Evolutionary conservation across 2,888 invertebrate species (phyloP).

Genomic region (Caenorhabditis sp.): DNA sequence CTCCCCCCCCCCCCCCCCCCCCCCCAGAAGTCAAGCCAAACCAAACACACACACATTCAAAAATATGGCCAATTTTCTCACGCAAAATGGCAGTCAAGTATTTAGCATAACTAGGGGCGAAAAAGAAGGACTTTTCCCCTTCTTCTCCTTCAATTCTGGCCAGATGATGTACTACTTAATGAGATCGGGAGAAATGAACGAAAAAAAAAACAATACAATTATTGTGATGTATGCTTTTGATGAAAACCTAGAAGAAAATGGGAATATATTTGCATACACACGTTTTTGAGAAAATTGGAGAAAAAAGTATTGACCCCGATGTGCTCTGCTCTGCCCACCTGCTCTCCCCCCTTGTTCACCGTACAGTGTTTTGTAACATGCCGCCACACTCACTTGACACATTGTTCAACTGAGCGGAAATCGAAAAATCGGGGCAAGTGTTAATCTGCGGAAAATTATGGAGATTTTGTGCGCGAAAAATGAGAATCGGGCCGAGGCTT

Average conservation of each 20-base stretch:
- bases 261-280: neutral
- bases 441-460: neutral
- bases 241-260: neutral
- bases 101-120: neutral
- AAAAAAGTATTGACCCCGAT: no score
- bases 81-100: neutral
- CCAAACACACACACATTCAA: no score
- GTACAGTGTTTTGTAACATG: neutral
- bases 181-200: neutral
- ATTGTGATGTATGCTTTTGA: neutral
- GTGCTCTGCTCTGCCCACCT: no score
- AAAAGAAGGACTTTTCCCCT: no score
- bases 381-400: neutral
- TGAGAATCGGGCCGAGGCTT: no score
- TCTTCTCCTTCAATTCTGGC: no score
- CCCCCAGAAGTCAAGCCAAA: no score
- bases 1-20: neutral
- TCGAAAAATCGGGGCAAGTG: neutral
- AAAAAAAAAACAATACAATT: neutral
- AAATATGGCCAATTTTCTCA: neutral
- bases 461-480: neutral
- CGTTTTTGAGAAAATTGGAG: no score
- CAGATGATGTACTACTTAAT: neutral
- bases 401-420: neutral
- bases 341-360: neutral